A percentile compares a stretch with the other conserved stretches of the same genome.
Evolutionary conservation across 2,888 invertebrate species (phyloP).

Genomic region (Lymantria monacha): DNA sequence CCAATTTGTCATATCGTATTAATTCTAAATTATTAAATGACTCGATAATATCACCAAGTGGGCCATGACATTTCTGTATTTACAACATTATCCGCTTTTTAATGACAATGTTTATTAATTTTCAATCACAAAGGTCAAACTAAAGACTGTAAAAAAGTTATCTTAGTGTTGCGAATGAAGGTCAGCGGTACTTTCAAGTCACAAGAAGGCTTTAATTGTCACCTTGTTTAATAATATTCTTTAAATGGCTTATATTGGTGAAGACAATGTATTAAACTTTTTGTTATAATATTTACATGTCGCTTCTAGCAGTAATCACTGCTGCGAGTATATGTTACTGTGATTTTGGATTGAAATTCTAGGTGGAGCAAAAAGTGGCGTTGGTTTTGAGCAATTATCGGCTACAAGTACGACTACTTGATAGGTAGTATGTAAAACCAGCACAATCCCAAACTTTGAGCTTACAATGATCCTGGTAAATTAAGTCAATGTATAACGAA

Average conservation of each 20-base stretch:
- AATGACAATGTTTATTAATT: constrained; percentile 39
- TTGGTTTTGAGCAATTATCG: too few relatives aligned
- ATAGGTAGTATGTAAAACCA: too few relatives aligned
- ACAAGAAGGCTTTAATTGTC: constrained; percentile 21
- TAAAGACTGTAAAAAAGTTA: constrained; percentile 37
- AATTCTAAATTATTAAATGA: constrained; percentile 10
- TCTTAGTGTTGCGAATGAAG: constrained; percentile 32
- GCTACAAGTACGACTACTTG: too few relatives aligned
- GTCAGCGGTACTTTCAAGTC: constrained; percentile 31
- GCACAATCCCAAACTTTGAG: too few relatives aligned
- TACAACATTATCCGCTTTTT: constrained; percentile 26
- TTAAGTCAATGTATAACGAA: too few relatives aligned
- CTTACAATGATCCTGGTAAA: too few relatives aligned
- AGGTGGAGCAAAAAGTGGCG: too few relatives aligned
- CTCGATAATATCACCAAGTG: constrained; percentile 5
- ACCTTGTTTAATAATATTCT: not conserved
- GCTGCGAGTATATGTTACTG: too few relatives aligned
- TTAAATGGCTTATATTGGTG: not conserved
- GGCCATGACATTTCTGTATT: constrained; percentile 43
- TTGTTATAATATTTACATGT: too few relatives aligned
- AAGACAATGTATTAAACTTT: too few relatives aligned
- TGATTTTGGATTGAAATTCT: too few relatives aligned
- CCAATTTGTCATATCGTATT: not conserved
- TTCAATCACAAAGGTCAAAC: constrained; percentile 38
- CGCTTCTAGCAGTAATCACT: too few relatives aligned